Evolutionary conservation across 2,888 invertebrate species (phyloP), one percentile per base, ranked within the genome.

Genomic region (Eudasyphora cyanicolor): DNA sequence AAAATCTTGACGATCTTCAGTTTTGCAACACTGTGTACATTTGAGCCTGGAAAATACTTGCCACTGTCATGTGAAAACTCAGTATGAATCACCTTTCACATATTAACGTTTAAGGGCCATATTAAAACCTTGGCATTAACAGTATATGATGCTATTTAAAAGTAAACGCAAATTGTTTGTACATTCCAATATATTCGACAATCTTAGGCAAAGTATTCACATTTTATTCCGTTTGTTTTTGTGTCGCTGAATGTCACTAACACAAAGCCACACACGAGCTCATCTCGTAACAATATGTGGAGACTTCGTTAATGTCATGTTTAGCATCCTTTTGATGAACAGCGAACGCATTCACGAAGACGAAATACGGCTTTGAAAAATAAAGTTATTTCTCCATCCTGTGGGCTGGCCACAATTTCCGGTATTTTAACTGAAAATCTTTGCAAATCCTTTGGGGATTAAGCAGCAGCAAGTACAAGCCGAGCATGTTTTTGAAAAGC

Each of bases 391-490:
- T 21, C 35, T 42, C 42, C 67, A 42, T 42, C 29, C 67, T 67
- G 21, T 7, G 35, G 69, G 38, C 67, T 84, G 82, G 79, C 81
- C 85, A 81, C 83, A 85, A 85, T 85, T 85, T 85, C 82, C 82
- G 81, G 85, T 78, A 78, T 73, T 85, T 80, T 67, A 78, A 73
- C 75, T 67, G 64, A 54, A 76, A 79, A 78, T 81, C 78, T 81
- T 73, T 64, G 7, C 19, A 27, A 69, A 81, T 81, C 84, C 78
- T 73, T 35, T 19, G 67, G 69, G 81, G 35, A 38, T 67, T 62
- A 70, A 83, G 51, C 67, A 51, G 42, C n/a, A 67, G 35, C n/a
- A n/a, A n/a, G n/a, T n/a, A n/a, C n/a, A n/a, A n/a, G n/a, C n/a
- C n/a, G n/a, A n/a, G n/a, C 78, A 81, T 79, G 84, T 76, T 84